A percentile compares a stretch with the other conserved stretches of the same genome.
Evolutionary conservation across 2,113 vertebrate species (phyloP).

Genomic region (Chamaea fasciata): DNA sequence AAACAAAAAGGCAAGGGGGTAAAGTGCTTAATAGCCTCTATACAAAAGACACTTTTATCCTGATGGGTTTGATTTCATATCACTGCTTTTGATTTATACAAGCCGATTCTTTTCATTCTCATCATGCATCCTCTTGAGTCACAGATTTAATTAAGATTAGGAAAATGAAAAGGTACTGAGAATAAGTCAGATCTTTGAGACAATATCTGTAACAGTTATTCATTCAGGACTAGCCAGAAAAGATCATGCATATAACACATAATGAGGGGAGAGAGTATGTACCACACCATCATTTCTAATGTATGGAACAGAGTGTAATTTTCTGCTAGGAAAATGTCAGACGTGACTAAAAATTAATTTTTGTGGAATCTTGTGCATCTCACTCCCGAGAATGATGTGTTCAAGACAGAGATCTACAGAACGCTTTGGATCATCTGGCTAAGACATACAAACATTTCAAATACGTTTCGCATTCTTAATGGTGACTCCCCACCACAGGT

Average conservation of each 20-base stretch:
- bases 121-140: constrained; percentile 1
- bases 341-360: neutral
- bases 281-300: neutral
- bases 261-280: neutral
- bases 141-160: constrained; percentile 74
- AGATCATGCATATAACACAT: neutral
- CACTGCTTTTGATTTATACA: constrained; percentile 21
- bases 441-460: neutral
- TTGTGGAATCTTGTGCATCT: neutral
- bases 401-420: neutral
- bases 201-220: constrained; percentile 27
- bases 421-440: neutral
- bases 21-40: neutral
- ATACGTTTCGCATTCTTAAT: neutral
- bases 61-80: constrained; percentile 16
- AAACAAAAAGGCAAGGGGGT: neutral
- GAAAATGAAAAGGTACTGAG: constrained; percentile 25
- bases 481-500: neutral
- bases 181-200: constrained; percentile 33
- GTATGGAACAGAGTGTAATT: neutral
- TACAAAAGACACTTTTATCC: constrained; percentile 24
- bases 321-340: neutral
- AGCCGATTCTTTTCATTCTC: neutral
- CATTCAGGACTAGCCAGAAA: neutral
- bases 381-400: neutral